Base-by-base conservation (phyloP, 2,113 vertebrate genomes). In the Cyanoramphus novaezelandiae region DNA sequence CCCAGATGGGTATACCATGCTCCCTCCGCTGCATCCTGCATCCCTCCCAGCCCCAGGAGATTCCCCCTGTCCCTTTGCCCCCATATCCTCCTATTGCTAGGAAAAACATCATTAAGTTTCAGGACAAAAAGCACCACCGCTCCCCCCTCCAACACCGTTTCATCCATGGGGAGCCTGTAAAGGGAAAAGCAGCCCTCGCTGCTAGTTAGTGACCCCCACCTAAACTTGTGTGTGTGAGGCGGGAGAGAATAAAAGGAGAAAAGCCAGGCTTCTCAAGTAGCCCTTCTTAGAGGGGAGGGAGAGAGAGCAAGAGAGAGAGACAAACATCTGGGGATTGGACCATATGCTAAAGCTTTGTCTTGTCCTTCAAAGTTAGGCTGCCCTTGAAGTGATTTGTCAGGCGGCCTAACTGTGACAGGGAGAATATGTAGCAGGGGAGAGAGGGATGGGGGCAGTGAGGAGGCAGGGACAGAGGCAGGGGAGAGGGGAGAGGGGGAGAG, bases 321-420 rank as follows among this genome's bases (percentile, higher is more conserved):
- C 97, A 96, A 98, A 98, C 98, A 98, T 99, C 98, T 98, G 98
- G 99, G 99, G 99, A 98, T 95, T 96, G 97, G 95, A 98, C 99
- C 99, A 99, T 99, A 99, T 99, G 99, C 98, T 98, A 98, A 98
- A 98, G 99, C 99, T 99, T 98, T 98, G 98, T 99, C 98, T 99
- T 98, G 99, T 99, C 99, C 99, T 99, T 99, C 99, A 99, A 99
- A 99, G 98, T 99, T 99, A 98, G 98, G 97, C 98, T 99, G 99
- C 98, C 99, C 99, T 99, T 99, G 99, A 98, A 97, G 98, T 98
- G 98, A 99, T 98, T 98, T 98, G 98, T 99, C 99, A 99, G 98
- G 98, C 98, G 98, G 98, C 96, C 98, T 96, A 92, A 97, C 95
- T 95, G 98, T 98, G 99, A 98, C 98, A 98, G 96, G 87, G 97